Evolutionary conservation across 2,797 vertebrate genomes (phyloP).

Genomic region (Ceryle rudis): DNA sequence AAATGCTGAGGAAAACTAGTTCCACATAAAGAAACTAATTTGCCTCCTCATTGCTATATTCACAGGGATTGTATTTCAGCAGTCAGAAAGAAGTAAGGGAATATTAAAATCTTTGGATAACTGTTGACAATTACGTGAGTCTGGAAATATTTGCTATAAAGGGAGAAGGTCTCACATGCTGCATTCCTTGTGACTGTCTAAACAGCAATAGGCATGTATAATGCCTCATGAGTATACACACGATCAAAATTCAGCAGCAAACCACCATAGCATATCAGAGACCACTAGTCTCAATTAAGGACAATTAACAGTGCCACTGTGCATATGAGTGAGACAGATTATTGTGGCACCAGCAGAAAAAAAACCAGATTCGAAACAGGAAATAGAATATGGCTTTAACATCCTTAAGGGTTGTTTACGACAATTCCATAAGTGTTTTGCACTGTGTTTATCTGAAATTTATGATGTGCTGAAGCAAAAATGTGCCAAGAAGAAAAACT

Average conservation of each 20-base stretch:
- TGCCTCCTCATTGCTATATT: not conserved
- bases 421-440: not conserved
- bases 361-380: not conserved
- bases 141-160: conserved; percentile 30
- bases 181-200: not conserved
- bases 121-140: not conserved
- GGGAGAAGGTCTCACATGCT: not conserved
- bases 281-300: conserved; percentile 37
- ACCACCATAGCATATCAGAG: not conserved
- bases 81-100: not conserved
- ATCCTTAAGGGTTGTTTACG: conserved; percentile 21
- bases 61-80: conserved; percentile 13
- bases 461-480: not conserved
- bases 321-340: conserved; percentile 27
- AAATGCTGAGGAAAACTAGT: conserved; percentile 8
- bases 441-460: conserved; percentile 17
- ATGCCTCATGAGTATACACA: not conserved
- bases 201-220: not conserved
- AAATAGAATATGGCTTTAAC: conserved; percentile 21
- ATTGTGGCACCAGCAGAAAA: not conserved
- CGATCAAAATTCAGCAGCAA: not conserved
- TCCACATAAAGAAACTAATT: conserved; percentile 53
- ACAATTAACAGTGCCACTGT: conserved; percentile 25
- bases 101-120: conserved; percentile 57
- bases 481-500: not conserved